Evolutionary conservation across 2,797 vertebrate genomes (phyloP).

Genomic region (Hydrophis major): DNA sequence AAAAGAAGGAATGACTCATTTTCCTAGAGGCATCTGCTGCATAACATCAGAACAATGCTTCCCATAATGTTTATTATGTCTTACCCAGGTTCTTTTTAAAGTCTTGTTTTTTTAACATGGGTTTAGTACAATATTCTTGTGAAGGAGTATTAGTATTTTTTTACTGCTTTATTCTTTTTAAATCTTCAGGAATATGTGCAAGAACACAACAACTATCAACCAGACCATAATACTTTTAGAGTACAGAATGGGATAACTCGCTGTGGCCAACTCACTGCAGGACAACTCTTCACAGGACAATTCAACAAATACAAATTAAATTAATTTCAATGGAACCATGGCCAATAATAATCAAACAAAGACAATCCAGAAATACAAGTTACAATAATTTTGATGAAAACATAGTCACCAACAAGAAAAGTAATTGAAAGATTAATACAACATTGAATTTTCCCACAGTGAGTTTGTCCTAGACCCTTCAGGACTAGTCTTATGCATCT

Average conservation of each 20-base stretch:
- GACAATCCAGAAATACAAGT: no score
- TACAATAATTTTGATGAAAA: no score
- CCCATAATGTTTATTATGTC: neutral
- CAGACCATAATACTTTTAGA: neutral
- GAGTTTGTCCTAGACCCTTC: neutral
- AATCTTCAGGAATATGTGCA: neutral
- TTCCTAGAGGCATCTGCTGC: neutral
- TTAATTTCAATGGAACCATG: no score
- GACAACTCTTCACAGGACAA: no score
- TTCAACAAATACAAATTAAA: no score
- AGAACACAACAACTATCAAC: neutral
- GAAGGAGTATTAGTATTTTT: neutral
- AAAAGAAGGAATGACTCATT: neutral
- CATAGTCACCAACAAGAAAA: no score
- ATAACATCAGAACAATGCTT: neutral
- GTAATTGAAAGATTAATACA: no score
- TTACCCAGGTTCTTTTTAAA: neutral
- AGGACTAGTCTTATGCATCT: neutral
- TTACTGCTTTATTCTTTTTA: neutral
- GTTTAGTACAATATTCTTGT: neutral
- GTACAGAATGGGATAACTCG: no score
- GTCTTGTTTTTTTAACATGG: neutral
- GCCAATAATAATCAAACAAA: no score
- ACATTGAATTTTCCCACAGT: no score
- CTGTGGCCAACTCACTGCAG: no score